Base-by-base conservation (phyloP, 2,113 vertebrate species). In the Poecilia latipinna region DNA sequence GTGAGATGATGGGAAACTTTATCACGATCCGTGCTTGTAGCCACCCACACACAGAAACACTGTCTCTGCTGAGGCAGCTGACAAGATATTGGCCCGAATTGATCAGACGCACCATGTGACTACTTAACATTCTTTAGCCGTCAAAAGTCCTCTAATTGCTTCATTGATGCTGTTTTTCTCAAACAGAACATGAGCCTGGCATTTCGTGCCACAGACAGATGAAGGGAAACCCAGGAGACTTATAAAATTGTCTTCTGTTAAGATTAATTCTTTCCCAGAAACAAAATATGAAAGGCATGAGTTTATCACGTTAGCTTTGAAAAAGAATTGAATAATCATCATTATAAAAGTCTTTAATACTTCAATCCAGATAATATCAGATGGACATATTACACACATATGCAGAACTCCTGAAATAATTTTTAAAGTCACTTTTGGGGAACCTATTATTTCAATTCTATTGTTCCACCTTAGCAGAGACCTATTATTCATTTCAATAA, bases 61-160 rank as follows among this genome's bases (percentile, higher is more conserved):
- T 67, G 65, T 62, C 67, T 77, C 54, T 17, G 12, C 12, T 74
- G 33, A 77, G 74, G 74, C 77, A 68, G 48, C 70, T 74, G 79
- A 82, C 64, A 74, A 68, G 77, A 71, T 68, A 78, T 74, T 80
- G 86, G 74, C 70, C 17, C 65, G 67, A 78, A 88, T 57, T 79
- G 86, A 85, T 88, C 76, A 80, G 73, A 74, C 29, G 67, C 42
- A 33, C 66, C 62, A 12, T 79, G 76, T 67, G 69, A 75, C 82
- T 82, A 71, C 67, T 79, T 79, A 85, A 84, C 75, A 78, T 77
- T 82, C 72, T 29, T 64, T 10, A 8, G 39, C 75, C 73, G 63
- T 78, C 76, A 74, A 61, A 74, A 72, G 70, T 76, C 51, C 70
- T 31, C 65, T 79, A 88, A 91, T 78, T 85, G 83, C 77, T 70